These are phyloP conservation scores for Alaudala cheleensis DNA, from an alignment of 2,113 vertebrate genomes.

Conservation along the genomic window DNA sequence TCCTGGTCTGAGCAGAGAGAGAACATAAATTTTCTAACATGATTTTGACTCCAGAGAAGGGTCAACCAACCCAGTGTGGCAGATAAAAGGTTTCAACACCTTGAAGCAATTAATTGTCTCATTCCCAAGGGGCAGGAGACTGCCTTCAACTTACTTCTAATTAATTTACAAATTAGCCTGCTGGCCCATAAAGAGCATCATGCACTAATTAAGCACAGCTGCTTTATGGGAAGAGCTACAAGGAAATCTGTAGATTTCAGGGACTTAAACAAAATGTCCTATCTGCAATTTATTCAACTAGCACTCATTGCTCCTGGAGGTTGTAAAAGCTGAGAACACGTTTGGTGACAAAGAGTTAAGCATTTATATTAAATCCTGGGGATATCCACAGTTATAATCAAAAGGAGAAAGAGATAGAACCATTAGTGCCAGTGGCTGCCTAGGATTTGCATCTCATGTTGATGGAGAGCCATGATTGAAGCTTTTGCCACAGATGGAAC, in stretches of 20 bases:
- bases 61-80: not conserved
- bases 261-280: not conserved
- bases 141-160: conserved; percentile 39
- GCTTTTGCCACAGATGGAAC: conserved; percentile 4
- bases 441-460: conserved; percentile 5
- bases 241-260: not conserved
- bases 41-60: not conserved
- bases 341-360: not conserved
- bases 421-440: not conserved
- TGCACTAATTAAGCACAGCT: conserved; percentile 35
- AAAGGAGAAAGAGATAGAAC: not conserved
- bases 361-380: not conserved
- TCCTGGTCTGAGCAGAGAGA: not conserved
- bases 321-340: not conserved
- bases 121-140: not conserved
- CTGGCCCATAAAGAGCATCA: conserved; percentile 27
- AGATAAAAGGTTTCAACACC: not conserved
- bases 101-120: conserved; percentile 2
- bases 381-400: not conserved
- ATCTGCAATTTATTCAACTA: not conserved
- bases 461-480: not conserved
- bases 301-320: not conserved
- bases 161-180: conserved; percentile 42
- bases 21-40: not conserved
- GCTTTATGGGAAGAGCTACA: not conserved